These are phyloP conservation scores for Panagrolaimus sp. DNA, from an alignment of 1,140 invertebrate species.

Conservation along the genomic window DNA sequence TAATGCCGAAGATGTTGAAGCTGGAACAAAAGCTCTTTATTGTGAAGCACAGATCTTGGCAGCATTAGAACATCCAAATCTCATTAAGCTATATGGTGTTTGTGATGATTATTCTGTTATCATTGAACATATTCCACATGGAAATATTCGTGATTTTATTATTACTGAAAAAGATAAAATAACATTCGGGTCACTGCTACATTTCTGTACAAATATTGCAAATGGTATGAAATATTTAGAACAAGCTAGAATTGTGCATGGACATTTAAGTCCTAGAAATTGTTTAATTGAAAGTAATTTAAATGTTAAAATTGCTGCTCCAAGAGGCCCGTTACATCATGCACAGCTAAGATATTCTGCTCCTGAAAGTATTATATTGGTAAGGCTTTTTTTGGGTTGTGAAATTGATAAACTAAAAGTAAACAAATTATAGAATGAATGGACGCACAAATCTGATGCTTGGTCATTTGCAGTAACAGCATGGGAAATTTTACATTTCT, in stretches of 20 bases:
- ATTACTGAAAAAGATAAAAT: slow-evolving; percentile 5
- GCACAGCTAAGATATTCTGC: slow-evolving; percentile 31
- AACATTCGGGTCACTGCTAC: slow-evolving; percentile 1
- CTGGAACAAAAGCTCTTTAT: slow-evolving; percentile 20
- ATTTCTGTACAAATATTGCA: slow-evolving; percentile 26
- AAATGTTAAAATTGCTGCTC: slow-evolving; percentile 19
- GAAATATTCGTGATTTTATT: slow-evolving; percentile 21
- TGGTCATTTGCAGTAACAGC: slow-evolving; percentile 29
- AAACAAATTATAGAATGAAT: slow-evolving; percentile 28
- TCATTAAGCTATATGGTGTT: slow-evolving; percentile 18
- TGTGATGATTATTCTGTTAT: slow-evolving; percentile 34
- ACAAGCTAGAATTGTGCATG: slow-evolving; percentile 28
- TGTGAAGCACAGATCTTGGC: slow-evolving; percentile 17
- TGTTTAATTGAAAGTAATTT: slow-evolving; percentile 25
- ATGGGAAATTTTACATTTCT: slow-evolving; percentile 33
- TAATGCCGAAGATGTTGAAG: slow-evolving; percentile 15
- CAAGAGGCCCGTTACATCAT: slow-evolving; percentile 36
- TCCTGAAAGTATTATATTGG: slow-evolving; percentile 37
- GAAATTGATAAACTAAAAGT: not conserved
- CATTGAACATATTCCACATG: slow-evolving; percentile 19
- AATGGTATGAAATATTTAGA: slow-evolving; percentile 28
- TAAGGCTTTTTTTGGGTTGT: slow-evolving; percentile 13
- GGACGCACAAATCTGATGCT: slow-evolving; percentile 31
- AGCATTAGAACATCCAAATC: slow-evolving; percentile 18
- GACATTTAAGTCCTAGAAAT: slow-evolving; percentile 29